These are phyloP conservation scores for Centropristis striata DNA, from an alignment of 2,113 vertebrate genomes.

Conservation along the genomic window DNA sequence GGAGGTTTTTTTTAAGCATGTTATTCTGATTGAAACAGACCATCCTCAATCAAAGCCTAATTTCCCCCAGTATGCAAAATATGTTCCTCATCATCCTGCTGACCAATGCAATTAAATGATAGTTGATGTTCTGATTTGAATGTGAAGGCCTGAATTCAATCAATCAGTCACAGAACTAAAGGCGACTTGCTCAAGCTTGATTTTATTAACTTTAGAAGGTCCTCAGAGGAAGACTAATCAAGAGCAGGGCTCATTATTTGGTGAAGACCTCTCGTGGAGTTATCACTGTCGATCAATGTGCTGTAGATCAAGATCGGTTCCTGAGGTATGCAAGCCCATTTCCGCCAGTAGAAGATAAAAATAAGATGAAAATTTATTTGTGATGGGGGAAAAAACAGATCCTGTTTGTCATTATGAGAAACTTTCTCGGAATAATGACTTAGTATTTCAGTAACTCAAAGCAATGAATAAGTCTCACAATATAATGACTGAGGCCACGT, in stretches of 20 bases:
- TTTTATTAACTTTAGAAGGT: constrained; percentile 21
- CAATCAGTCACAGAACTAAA: constrained; percentile 32
- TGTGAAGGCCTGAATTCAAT: constrained; percentile 39
- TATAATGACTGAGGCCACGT: no score
- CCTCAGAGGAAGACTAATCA: constrained; percentile 39
- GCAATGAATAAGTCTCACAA: no score
- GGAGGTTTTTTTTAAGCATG: constrained; percentile 42
- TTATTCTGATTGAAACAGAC: constrained; percentile 61
- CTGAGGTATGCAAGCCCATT: neutral
- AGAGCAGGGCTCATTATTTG: constrained; percentile 31
- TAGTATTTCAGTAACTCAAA: no score
- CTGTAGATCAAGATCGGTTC: neutral
- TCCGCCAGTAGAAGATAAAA: no score
- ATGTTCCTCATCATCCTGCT: constrained; percentile 59
- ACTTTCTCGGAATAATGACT: no score
- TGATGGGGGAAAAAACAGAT: no score
- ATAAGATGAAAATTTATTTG: no score
- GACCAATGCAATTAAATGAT: constrained; percentile 43
- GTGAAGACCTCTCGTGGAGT: neutral
- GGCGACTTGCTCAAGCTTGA: constrained; percentile 40
- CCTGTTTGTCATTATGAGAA: no score
- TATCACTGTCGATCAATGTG: constrained; percentile 2
- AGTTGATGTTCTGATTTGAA: constrained; percentile 37
- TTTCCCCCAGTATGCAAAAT: constrained; percentile 39
- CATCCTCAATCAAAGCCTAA: constrained; percentile 46